Conservation (phyloP, 1,140 invertebrate genomes). For the Cyphomyrmex costatus region DNA sequence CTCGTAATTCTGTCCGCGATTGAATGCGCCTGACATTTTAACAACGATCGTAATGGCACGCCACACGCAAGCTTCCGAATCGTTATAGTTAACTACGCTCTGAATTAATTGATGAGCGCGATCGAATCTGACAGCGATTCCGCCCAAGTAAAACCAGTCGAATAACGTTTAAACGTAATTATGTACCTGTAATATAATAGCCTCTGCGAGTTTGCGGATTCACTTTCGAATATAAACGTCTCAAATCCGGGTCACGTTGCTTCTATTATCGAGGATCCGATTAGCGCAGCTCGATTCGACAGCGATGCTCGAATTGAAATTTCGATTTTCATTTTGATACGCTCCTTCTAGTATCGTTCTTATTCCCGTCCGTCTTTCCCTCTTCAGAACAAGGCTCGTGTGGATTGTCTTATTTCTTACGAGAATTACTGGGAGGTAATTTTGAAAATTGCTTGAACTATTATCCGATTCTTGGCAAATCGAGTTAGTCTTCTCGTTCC, state of each 20-base stretch:
- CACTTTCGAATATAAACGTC: slow-evolving; percentile 40
- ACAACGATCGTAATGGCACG: slow-evolving; percentile 57
- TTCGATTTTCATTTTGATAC: slow-evolving; percentile 51
- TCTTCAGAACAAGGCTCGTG: background rate
- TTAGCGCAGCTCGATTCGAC: slow-evolving; percentile 9
- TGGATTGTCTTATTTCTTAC: slow-evolving; percentile 1
- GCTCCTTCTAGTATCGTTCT: background rate
- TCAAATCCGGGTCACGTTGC: slow-evolving; percentile 30
- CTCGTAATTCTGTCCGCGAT: slow-evolving; percentile 57
- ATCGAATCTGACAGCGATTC: slow-evolving; percentile 48
- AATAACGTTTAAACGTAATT: slow-evolving; percentile 39
- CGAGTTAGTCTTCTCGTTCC: slow-evolving; percentile 26
- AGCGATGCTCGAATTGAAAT: slow-evolving; percentile 8
- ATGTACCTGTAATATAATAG: slow-evolving; percentile 45
- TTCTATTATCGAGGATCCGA: slow-evolving; percentile 32
- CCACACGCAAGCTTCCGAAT: slow-evolving; percentile 56
- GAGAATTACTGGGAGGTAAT: slow-evolving; percentile 37
- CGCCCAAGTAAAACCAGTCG: slow-evolving; percentile 48
- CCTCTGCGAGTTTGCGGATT: background rate
- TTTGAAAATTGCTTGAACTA: slow-evolving; percentile 46
- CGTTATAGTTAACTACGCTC: slow-evolving; percentile 50
- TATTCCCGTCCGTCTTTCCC: background rate
- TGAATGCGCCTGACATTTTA: slow-evolving; percentile 58
- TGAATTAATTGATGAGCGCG: slow-evolving; percentile 56
- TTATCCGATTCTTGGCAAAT: slow-evolving; percentile 36